Evolutionary conservation across 2,888 invertebrate genomes (phyloP), one percentile per base, ranked within the genome.

Genomic region (Caenorhabditis sp.): DNA sequence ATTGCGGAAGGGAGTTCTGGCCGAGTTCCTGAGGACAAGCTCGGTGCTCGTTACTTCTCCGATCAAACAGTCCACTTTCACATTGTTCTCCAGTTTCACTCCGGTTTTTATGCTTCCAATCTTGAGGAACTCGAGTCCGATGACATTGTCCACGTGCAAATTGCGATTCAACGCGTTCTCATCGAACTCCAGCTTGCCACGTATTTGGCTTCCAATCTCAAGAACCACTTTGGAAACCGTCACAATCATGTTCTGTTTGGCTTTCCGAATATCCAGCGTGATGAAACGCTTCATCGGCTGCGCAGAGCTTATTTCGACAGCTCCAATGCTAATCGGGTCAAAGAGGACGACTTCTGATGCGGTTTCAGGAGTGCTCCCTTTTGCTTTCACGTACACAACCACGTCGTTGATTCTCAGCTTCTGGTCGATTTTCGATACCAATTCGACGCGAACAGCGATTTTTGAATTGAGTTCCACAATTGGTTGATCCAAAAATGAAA

Each of bases 31-130:
- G 5, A 83, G 55, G 4, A 27, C 24, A 26, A 82, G 32, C 20
- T 58, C 56, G 8, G 66, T 52, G 9, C 50, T 41, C 7, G 75
- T 78, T n/a, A 82, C 75, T 63, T 83, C 83, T 15, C 79, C 83
- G 17, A 80, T 79, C 9, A 83, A 63, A 61, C 81, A 81, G 11
- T 75, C 58, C 2, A 79, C 56, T 9, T 43, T 48, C 8, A 26
- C 41, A 1, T n/a, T 26, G 0, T 48, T 58, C 8, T 73, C 70
- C 15, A 75, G 17, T 30, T 53, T 50, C 13, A 65, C 46, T 13
- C 27, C 30, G 13, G 32, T 24, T 24, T 66, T 72, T 0, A 39
- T 30, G 0, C 22, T 32, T 6, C 59, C 52, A 9, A 77, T 66
- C 24, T 66, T 77, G 30, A 66, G 46, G 11, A 56, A 43, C 24